Evolutionary conservation across 2,113 vertebrate species (phyloP).

Genomic region (Anseranas semipalmata): DNA sequence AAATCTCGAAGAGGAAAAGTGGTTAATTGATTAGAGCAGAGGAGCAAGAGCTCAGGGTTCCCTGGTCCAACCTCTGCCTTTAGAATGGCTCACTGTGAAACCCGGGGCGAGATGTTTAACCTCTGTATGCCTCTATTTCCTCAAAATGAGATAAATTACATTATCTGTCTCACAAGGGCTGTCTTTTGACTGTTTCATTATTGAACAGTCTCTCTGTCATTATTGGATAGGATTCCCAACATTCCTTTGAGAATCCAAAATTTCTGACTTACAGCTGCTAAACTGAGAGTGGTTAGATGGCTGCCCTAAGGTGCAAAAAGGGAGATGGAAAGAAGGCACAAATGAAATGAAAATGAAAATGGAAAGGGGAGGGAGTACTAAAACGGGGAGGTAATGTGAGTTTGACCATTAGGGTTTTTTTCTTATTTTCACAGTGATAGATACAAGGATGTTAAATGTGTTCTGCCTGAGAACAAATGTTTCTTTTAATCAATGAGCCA

Average conservation of each 20-base stretch:
- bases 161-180: background rate
- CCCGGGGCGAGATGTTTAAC: background rate
- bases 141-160: background rate
- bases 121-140: background rate
- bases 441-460: background rate
- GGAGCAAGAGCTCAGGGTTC: background rate
- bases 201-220: background rate
- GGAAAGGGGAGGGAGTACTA: background rate
- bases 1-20: background rate
- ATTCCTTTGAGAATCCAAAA: accelerated
- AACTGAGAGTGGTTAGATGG: background rate
- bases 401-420: background rate
- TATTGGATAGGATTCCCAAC: accelerated
- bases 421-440: background rate
- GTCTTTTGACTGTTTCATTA: background rate
- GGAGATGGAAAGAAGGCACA: background rate
- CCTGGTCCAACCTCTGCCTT: background rate
- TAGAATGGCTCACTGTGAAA: background rate
- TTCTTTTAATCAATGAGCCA: background rate
- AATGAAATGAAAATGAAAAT: background rate
- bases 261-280: background rate
- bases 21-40: background rate
- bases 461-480: background rate
- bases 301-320: background rate
- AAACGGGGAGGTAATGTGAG: background rate